Base-by-base conservation (phyloP, 2,888 invertebrate genomes). In the Hydropsyche betteni region DNA sequence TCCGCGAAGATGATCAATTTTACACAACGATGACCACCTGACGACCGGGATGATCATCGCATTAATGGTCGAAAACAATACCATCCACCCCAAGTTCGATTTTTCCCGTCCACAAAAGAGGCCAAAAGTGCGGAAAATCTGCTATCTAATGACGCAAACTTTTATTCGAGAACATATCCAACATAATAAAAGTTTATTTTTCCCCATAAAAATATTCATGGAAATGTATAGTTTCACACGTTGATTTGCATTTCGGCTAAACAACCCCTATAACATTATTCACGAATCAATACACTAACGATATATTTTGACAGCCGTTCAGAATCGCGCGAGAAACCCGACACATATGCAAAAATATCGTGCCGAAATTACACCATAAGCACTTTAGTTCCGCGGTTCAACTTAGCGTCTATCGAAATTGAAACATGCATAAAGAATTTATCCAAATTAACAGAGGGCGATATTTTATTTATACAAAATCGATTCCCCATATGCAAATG, bases 401-500 rank as follows among this genome's bases (percentile, higher is more conserved):
- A 34, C 64, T 70, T 53, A 58, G 14, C 55, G 12, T 16, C 53
- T 12, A 74, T 53, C 33, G 38, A 68, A 33, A 68, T 51, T 74
- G 61, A 52, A 33, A 34, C 34, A 51, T 34, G 24, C 12, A 52
- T 70, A n/a, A 5, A 52, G 33, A 34, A 44, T 50, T 68, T 69
- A 70, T 78, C 64, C 74, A 76, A 76, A 74, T 69, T 44, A 44
- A 44, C 44, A 44, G 44, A 44, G 44, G 44, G 44, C 3, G 10
- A 44, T 44, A 44, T 4, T 44, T 44, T 24, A 24, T 24, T 24
- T 24, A 24, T 24, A 24, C 53, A 70, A 75, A 76, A 78, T 78
- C 76, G 76, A 78, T 78, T 76, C 73, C 53, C 34, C 34, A 36
- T 51, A 78, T 78, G 78, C 70, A 74, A 76, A 76, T 76, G 24